Conservation (phyloP, 2,113 vertebrate genomes). For the Tachuris rubrigastra region DNA sequence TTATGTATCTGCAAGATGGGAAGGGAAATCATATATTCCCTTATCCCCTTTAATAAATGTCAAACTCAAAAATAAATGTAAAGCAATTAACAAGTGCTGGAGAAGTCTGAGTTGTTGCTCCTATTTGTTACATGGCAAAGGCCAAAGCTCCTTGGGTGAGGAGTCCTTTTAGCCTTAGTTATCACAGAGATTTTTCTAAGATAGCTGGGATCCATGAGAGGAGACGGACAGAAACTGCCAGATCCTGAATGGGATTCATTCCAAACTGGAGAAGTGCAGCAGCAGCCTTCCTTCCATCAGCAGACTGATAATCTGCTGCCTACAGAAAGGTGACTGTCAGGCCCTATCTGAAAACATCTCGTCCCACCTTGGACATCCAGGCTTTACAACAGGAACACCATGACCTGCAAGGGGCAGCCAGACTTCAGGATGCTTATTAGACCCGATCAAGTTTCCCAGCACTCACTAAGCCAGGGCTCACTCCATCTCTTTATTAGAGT, state of each 20-base stretch:
- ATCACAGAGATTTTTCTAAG: neutral
- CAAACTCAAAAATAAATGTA: neutral
- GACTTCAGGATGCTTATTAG: neutral
- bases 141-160: neutral
- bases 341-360: neutral
- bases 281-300: neutral
- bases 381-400: neutral
- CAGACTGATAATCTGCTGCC: neutral
- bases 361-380: neutral
- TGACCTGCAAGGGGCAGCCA: neutral
- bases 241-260: neutral
- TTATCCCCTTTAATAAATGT: neutral
- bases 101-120: neutral
- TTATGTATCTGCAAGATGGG: neutral
- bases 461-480: neutral
- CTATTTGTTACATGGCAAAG: neutral
- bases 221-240: neutral
- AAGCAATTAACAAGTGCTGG: neutral
- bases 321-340: neutral
- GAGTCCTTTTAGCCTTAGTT: neutral
- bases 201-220: neutral
- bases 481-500: neutral
- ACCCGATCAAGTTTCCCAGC: neutral
- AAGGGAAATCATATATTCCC: neutral
- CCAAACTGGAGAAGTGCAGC: neutral